Base-by-base conservation (phyloP, 37 sponge, comb jelly and placozoan genomes). In the Ianthella basta region DNA sequence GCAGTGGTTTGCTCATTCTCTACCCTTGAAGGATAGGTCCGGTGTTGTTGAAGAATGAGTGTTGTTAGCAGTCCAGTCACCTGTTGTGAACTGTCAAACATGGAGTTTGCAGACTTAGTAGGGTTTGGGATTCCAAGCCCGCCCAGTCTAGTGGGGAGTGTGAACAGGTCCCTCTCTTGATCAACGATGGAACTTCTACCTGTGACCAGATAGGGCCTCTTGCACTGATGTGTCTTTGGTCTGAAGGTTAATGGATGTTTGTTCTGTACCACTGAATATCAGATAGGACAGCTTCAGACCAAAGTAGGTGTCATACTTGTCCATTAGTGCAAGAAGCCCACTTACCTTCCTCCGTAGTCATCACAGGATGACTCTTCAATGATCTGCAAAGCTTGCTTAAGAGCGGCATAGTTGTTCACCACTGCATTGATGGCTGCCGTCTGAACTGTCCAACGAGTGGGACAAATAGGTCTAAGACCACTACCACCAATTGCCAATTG, bases 361-460 rank as follows among this genome's bases (percentile, higher is more conserved):
- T 82, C 77, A 82, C 69, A 25, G 30, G 82, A 60, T n/a, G 29
- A 21, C 24, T 68, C n/a, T 32, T 34, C n/a, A 55, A 74, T 87
- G 2, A 15, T 55, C 23, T 67, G 60, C 39, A 88, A 61, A n/a
- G 80, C 72, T 77, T 63, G 54, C 25, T 56, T 69, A 6, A 88
- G 37, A 64, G 78, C 85, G 54, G 60, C 61, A 64, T 75, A 88
- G 72, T 88, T 84, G 53, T 40, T 67, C 29, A 88, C 8, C 56
- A 84, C 80, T 37, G 89, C 79, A 24, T 77, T 55, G 50, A 88
- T 83, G 30, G 83, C 70, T 27, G 34, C 35, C 24, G 15, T 88
- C 20, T 60, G 54, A 13, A 88, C 83, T 24, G 84, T 88, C 83
- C 75, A 88, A 44, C 83, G 29, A 35, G 88, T 87, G 15, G 88